These are phyloP conservation scores for Augochlora pura DNA, from an alignment of 1,140 invertebrate species.

Conservation along the genomic window DNA sequence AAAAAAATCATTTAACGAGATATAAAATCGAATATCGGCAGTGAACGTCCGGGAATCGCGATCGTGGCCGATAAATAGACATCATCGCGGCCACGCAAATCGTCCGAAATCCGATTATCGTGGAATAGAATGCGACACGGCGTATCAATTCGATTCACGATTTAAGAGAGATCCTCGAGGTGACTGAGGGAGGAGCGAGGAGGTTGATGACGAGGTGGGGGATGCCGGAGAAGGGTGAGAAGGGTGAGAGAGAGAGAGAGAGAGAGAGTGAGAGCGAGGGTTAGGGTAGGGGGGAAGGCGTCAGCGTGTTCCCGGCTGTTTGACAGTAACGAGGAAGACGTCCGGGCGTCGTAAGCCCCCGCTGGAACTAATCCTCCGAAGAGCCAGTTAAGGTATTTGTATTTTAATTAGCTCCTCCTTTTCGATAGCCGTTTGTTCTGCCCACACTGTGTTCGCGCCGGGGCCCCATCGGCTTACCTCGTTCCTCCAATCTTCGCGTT, in stretches of 20 bases:
- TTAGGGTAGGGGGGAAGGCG: not conserved
- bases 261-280: too few species aligned
- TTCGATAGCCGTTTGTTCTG: slow-evolving; percentile 73
- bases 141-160: slow-evolving; percentile 63
- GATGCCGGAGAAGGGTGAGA: too few species aligned
- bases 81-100: slow-evolving; percentile 55
- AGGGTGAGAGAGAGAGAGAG: not conserved
- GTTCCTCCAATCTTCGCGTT: slow-evolving; percentile 37
- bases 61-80: slow-evolving; percentile 50
- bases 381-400: slow-evolving; percentile 75
- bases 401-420: slow-evolving; percentile 77
- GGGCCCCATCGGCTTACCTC: slow-evolving; percentile 31
- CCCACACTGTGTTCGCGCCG: slow-evolving; percentile 47
- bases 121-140: slow-evolving; percentile 57
- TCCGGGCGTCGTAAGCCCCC: slow-evolving; percentile 55
- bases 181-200: not conserved
- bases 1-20: too few species aligned
- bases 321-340: slow-evolving; percentile 64
- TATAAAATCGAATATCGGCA: too few species aligned
- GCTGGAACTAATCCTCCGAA: slow-evolving; percentile 68
- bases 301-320: slow-evolving; percentile 41
- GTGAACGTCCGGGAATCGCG: slow-evolving; percentile 26
- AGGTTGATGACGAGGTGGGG: not conserved
- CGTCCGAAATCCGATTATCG: slow-evolving; percentile 59
- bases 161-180: slow-evolving; percentile 39